Percentiles rank a stretch among this genome's conserved stretches.
Evolutionary conservation across 2,797 vertebrate species (phyloP).

Genomic region (Bradypodion pumilum): DNA sequence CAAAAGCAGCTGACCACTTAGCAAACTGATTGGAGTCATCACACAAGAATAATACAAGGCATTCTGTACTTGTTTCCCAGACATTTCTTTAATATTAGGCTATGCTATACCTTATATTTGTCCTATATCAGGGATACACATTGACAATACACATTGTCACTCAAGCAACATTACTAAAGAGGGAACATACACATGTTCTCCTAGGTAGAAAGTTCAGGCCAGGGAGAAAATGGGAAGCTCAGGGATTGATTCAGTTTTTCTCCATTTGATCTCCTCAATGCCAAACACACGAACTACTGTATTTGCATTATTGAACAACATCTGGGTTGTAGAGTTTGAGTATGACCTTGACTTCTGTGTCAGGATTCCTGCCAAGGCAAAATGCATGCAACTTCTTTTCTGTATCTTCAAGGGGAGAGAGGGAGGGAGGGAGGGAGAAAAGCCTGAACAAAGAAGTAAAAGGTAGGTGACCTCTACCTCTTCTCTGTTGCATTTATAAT

Average conservation of each 20-base stretch:
- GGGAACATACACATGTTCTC: neutral
- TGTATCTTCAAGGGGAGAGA: no score
- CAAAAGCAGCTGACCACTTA: slow-evolving; percentile 29
- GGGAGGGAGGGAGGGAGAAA: neutral
- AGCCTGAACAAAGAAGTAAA: neutral
- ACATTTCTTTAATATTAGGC: neutral
- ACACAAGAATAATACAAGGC: neutral
- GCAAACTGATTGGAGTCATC: slow-evolving; percentile 9
- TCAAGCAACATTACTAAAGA: neutral
- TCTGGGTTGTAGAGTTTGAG: neutral
- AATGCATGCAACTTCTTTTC: neutral
- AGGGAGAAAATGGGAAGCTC: neutral
- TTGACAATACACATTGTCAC: neutral
- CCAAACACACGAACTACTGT: neutral
- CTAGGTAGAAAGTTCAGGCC: no score
- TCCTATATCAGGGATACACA: no score
- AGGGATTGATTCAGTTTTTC: neutral
- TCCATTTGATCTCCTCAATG: neutral
- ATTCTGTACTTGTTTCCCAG: neutral
- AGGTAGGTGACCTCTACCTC: neutral
- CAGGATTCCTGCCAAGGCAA: slow-evolving; percentile 3
- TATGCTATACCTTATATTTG: neutral
- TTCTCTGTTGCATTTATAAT: neutral
- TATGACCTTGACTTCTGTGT: neutral
- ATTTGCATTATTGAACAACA: neutral